phyloP scores from a whole-genome alignment of 2,888 invertebrate genomes.

The Ametastegia equiseti region DNA sequence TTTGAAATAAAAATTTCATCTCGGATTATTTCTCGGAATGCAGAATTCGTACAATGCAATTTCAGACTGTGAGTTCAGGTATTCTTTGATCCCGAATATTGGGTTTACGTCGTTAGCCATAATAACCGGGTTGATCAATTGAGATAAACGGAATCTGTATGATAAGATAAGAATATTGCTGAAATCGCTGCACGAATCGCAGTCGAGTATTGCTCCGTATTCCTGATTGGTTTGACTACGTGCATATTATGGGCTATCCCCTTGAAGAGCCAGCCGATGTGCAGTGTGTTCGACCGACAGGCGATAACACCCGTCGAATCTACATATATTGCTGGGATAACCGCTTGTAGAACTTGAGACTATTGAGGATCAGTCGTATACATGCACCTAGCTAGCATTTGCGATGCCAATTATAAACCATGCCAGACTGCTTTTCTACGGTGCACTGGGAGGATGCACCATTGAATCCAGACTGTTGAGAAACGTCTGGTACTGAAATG shows the following conservation, averaged over 20 bases:
- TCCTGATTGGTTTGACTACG: neutral
- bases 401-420: neutral
- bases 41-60: neutral
- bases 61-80: neutral
- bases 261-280: slow-evolving; percentile 13
- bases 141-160: neutral
- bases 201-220: neutral
- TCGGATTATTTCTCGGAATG: neutral
- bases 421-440: too few relatives aligned
- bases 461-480: too few relatives aligned
- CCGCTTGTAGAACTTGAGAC: slow-evolving; percentile 4
- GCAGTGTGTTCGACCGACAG: slow-evolving; percentile 8
- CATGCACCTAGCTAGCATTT: neutral
- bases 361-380: slow-evolving; percentile 28
- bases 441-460: too few relatives aligned
- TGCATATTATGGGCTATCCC: slow-evolving; percentile 23
- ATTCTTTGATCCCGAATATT: neutral
- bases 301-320: slow-evolving; percentile 20
- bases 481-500: too few relatives aligned
- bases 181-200: neutral
- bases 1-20: neutral
- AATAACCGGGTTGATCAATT: neutral
- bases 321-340: slow-evolving; percentile 8
- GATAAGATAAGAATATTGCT: neutral
- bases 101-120: neutral